Percentiles rank a stretch among this genome's conserved stretches.
Conservation (phyloP, 1,140 invertebrate genomes). For the Atta colombica region DNA sequence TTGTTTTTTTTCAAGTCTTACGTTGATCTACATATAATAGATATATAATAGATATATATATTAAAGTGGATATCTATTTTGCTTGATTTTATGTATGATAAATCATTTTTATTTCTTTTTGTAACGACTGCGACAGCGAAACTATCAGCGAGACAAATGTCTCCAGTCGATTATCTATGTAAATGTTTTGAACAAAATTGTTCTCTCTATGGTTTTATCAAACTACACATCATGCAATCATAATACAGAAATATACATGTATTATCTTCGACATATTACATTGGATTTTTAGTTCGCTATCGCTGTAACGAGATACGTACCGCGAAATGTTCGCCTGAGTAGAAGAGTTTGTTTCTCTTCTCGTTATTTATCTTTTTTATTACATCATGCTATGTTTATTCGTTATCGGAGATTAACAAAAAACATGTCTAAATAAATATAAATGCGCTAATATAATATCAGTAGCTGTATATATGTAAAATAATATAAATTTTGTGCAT, state of each 20-base stretch:
- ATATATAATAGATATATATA: too few species aligned
- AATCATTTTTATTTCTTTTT: neutral
- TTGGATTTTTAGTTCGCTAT: constrained; percentile 6
- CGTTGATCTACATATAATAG: neutral
- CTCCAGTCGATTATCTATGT: constrained; percentile 14
- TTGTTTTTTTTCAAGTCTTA: neutral
- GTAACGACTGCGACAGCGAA: neutral
- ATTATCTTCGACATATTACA: constrained; percentile 28
- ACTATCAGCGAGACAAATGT: neutral
- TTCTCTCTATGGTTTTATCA: neutral
- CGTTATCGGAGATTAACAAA: constrained; percentile 1
- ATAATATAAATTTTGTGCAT: neutral
- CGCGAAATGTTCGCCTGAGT: neutral
- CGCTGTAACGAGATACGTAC: constrained; percentile 19
- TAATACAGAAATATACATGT: constrained; percentile 27
- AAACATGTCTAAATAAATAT: neutral
- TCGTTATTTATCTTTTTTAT: constrained; percentile 20
- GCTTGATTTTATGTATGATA: neutral
- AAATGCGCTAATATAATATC: neutral
- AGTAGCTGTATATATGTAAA: neutral
- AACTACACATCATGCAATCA: neutral
- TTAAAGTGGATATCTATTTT: neutral
- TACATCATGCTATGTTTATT: neutral
- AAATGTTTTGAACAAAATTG: constrained; percentile 26
- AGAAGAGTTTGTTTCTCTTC: constrained; percentile 29